Evolutionary conservation across 92 coral and sea anemone genomes (phyloP).

Genomic region (Heliopora coerulea): DNA sequence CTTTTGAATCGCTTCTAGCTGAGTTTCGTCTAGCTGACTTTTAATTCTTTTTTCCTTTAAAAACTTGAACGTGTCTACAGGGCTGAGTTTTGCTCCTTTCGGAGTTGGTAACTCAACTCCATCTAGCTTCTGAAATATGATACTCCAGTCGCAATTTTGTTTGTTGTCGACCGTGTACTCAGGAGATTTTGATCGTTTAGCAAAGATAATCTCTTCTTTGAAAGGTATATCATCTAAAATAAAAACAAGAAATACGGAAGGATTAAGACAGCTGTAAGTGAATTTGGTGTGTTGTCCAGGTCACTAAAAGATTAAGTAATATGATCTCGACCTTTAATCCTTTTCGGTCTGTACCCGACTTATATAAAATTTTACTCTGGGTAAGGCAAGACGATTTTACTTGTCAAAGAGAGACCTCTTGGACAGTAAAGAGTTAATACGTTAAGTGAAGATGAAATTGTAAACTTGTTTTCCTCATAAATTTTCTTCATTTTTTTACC

Average conservation of each 20-base stretch:
- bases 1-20: conserved; percentile 62
- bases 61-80: conserved; percentile 45
- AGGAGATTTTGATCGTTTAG: conserved; percentile 6
- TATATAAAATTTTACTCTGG: too few relatives aligned
- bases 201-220: conserved; percentile 16
- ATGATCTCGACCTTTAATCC: too few relatives aligned
- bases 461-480: too few relatives aligned
- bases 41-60: conserved; percentile 10
- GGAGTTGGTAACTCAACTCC: background rate
- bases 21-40: conserved; percentile 61
- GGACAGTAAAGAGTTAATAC: too few relatives aligned
- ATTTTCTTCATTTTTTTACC: too few relatives aligned
- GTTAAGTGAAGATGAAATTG: too few relatives aligned
- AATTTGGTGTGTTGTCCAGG: too few relatives aligned
- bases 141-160: conserved; percentile 57
- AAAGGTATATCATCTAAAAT: conserved; percentile 1
- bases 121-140: conserved; percentile 41
- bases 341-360: too few relatives aligned
- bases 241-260: background rate
- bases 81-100: background rate
- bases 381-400: too few relatives aligned
- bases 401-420: too few relatives aligned
- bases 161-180: conserved; percentile 55
- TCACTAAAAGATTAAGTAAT: too few relatives aligned
- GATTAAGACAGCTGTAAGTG: background rate